These are phyloP conservation scores for Noctua pronuba DNA, from an alignment of 2,888 invertebrate genomes.

Conservation along the genomic window DNA sequence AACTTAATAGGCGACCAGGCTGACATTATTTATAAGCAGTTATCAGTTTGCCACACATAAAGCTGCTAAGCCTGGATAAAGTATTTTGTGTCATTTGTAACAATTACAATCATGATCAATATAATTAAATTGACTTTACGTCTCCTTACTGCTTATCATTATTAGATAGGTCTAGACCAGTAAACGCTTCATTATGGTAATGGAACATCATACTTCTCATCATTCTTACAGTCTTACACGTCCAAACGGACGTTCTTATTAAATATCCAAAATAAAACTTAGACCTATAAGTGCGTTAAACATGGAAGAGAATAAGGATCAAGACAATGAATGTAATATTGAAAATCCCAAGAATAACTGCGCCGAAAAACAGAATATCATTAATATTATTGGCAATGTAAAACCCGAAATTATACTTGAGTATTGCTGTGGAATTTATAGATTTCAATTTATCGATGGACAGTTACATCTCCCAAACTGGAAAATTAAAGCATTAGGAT, in stretches of 20 bases:
- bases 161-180: background rate
- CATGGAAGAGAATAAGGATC: constrained; percentile 16
- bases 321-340: constrained; percentile 8
- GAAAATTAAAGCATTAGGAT: constrained; percentile 41
- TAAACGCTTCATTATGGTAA: constrained; percentile 25
- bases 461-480: constrained; percentile 22
- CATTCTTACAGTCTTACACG: background rate
- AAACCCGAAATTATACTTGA: constrained; percentile 31
- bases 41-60: background rate
- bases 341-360: background rate
- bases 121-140: background rate
- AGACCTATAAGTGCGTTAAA: background rate
- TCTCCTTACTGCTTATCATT: constrained; percentile 8
- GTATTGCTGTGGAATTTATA: constrained; percentile 30
- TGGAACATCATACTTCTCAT: constrained; percentile 1
- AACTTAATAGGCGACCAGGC: background rate
- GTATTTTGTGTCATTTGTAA: constrained; percentile 1
- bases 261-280: background rate
- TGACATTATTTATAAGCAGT: background rate
- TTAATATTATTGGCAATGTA: constrained; percentile 20
- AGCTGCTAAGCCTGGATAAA: background rate
- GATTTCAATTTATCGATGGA: constrained; percentile 27
- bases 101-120: constrained; percentile 2
- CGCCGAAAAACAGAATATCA: constrained; percentile 10
- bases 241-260: constrained; percentile 3